Conservation (phyloP, 2,888 invertebrate genomes). For the Troides aeacus region DNA sequence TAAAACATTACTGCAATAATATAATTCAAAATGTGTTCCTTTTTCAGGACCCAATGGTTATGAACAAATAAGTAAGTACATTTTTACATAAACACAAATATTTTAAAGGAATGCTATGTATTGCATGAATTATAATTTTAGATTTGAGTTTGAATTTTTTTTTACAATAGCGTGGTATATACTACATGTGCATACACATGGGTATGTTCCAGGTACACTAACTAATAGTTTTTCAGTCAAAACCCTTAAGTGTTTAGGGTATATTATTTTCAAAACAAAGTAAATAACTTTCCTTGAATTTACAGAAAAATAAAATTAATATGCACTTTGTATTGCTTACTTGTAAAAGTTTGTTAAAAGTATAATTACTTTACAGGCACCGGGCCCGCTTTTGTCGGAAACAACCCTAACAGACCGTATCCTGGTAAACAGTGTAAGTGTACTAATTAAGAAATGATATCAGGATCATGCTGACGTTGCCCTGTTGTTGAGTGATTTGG, state of each 20-base stretch:
- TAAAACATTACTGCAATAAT: not conserved
- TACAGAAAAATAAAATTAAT: too few relatives aligned
- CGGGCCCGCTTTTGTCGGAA: conserved; percentile 36
- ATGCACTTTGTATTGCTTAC: too few relatives aligned
- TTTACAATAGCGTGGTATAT: too few relatives aligned
- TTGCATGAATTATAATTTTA: not conserved
- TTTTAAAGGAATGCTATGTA: not conserved
- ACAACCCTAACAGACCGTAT: conserved; percentile 27
- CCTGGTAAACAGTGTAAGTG: conserved; percentile 25
- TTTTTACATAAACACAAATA: not conserved
- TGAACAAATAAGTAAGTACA: conserved; percentile 34
- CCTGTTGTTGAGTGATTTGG: too few relatives aligned
- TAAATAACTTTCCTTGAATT: too few relatives aligned
- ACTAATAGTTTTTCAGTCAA: too few relatives aligned
- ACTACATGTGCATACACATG: too few relatives aligned
- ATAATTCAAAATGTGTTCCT: not conserved
- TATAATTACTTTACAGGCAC: conserved; percentile 35
- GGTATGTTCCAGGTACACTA: too few relatives aligned
- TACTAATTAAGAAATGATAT: not conserved
- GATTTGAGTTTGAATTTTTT: not conserved
- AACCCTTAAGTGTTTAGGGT: too few relatives aligned
- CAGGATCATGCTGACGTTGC: too few relatives aligned
- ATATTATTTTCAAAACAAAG: too few relatives aligned
- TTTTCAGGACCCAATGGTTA: conserved; percentile 29
- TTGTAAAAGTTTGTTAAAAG: not conserved